phyloP scores from a whole-genome alignment of 1,140 invertebrate species.

The Sesamia nonagrioides region DNA sequence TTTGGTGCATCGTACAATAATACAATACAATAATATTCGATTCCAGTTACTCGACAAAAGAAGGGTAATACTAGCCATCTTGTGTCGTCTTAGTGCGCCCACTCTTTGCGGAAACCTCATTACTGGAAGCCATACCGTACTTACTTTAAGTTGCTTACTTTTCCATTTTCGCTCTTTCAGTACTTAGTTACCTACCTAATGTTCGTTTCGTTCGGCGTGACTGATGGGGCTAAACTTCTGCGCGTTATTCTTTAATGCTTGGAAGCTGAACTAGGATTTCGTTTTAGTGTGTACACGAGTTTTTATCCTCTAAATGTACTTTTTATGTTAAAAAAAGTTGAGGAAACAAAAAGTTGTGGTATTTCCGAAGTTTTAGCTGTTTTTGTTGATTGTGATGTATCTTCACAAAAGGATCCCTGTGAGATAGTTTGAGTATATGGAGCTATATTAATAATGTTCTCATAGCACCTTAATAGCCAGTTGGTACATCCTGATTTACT shows the following conservation, averaged over 20 bases:
- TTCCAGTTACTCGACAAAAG: not conserved
- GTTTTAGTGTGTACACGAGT: slow-evolving; percentile 10
- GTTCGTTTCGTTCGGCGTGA: not conserved
- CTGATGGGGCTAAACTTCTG: slow-evolving; percentile 1
- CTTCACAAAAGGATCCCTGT: not conserved
- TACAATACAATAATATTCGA: no score
- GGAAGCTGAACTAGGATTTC: not conserved
- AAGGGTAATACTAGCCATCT: no score
- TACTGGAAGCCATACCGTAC: no score
- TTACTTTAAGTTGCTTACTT: no score
- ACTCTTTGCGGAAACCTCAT: no score
- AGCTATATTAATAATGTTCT: no score
- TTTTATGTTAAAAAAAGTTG: slow-evolving; percentile 36
- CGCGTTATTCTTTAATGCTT: not conserved
- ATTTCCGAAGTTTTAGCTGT: not conserved
- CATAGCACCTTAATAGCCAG: no score
- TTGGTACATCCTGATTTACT: no score
- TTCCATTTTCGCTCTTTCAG: no score
- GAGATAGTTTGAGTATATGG: no score
- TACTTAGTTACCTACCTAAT: not conserved
- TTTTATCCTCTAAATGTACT: slow-evolving; percentile 26
- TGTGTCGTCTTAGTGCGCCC: no score
- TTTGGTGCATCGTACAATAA: no score
- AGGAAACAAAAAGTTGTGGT: slow-evolving; percentile 22
- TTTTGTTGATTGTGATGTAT: slow-evolving; percentile 30